Conservation (phyloP, 2,113 vertebrate species). For the Tragelaphus imberbis region DNA sequence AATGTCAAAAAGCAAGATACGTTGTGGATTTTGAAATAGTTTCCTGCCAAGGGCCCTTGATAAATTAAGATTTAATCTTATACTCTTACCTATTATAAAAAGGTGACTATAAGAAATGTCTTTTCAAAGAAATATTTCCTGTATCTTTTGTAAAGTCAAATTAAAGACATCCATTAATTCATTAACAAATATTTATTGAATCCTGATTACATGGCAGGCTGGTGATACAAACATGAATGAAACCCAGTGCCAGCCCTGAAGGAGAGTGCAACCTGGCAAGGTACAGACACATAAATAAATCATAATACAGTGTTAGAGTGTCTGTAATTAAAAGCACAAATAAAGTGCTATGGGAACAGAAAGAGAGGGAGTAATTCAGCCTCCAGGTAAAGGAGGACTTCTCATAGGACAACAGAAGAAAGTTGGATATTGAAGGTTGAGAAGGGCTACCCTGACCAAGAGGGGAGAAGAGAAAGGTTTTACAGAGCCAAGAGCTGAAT, state of each 20-base stretch:
- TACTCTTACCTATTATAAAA: background rate
- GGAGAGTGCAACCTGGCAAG: background rate
- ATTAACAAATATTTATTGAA: constrained; percentile 52
- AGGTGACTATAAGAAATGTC: constrained; percentile 30
- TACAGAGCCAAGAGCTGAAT: background rate
- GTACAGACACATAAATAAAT: constrained; percentile 18
- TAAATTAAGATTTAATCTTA: constrained; percentile 57
- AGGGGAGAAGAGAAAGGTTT: background rate
- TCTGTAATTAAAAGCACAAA: constrained; percentile 31
- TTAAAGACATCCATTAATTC: constrained; percentile 35
- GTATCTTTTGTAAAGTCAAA: constrained; percentile 41
- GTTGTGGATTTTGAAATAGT: constrained; percentile 34
- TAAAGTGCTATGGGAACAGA: background rate
- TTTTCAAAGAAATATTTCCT: constrained; percentile 49
- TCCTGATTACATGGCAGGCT: background rate
- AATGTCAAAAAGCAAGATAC: constrained; percentile 41
- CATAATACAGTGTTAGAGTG: background rate
- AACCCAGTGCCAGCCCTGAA: background rate
- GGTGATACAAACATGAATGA: constrained; percentile 4
- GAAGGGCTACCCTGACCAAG: background rate
- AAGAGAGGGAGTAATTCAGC: background rate
- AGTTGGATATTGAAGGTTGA: background rate
- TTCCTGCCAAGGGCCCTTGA: background rate
- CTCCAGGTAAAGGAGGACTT: background rate
- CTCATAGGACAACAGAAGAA: background rate